Evolutionary conservation across 2,888 invertebrate species (phyloP).

Genomic region (Drosophila algonquin): DNA sequence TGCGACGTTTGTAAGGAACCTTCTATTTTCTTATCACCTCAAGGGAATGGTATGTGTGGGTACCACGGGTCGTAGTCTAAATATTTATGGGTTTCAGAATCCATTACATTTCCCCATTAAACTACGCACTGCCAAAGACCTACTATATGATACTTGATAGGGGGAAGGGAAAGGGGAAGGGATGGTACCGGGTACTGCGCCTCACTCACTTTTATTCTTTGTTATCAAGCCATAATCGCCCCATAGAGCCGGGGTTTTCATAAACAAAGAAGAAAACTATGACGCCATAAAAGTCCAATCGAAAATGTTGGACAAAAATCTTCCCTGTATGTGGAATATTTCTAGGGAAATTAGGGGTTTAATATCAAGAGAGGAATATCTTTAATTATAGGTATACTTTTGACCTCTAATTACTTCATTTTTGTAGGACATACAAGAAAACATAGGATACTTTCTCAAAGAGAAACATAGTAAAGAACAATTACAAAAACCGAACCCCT

Average conservation of each 20-base stretch:
- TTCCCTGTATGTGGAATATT: neutral
- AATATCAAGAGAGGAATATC: too few species aligned
- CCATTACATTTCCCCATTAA: neutral
- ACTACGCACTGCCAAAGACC: neutral
- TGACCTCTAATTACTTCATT: too few species aligned
- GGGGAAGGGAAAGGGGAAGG: neutral
- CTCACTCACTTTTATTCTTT: neutral
- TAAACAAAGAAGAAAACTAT: conserved; percentile 6
- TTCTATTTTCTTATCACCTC: conserved; percentile 7
- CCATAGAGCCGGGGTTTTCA: neutral
- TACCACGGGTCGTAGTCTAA: neutral
- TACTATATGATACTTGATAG: neutral
- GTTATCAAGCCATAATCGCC: conserved; percentile 8
- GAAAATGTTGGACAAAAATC: neutral
- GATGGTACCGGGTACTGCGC: neutral
- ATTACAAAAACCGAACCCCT: neutral
- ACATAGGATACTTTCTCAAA: too few species aligned
- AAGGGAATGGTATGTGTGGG: neutral
- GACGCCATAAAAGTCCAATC: neutral
- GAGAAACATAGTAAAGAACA: too few species aligned
- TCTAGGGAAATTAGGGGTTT: too few species aligned
- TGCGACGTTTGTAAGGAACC: conserved; percentile 1
- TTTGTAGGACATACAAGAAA: too few species aligned
- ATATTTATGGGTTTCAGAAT: neutral
- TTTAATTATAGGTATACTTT: too few species aligned